phyloP scores from a whole-genome alignment of 2,888 invertebrate species.

The Scrobipalpa atriplicella region DNA sequence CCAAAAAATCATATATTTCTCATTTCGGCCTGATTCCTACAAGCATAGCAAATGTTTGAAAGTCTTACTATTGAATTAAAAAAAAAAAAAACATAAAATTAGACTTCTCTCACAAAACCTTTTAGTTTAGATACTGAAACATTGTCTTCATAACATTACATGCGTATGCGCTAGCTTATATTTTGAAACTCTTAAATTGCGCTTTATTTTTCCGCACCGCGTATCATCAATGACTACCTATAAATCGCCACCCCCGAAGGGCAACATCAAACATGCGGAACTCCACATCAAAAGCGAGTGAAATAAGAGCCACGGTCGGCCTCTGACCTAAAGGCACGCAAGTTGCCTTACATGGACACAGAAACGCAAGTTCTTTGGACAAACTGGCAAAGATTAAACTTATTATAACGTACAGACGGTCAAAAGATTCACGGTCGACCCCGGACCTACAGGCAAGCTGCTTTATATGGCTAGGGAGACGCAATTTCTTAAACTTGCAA shows the following conservation, averaged over 20 bases:
- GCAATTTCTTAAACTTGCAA: conserved; percentile 35
- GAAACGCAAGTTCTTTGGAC: conserved; percentile 29
- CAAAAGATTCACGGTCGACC: conserved; percentile 28
- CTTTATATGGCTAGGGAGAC: conserved; percentile 40
- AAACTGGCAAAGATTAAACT: conserved; percentile 34
- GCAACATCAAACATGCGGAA: conserved; percentile 43
- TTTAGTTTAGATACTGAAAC: too few species aligned
- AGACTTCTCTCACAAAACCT: too few species aligned
- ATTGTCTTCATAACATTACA: too few species aligned
- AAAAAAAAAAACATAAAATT: too few species aligned
- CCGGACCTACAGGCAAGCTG: conserved; percentile 37
- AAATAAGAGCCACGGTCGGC: conserved; percentile 32
- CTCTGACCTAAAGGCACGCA: conserved; percentile 36
- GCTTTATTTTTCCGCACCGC: background rate
- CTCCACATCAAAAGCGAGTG: conserved; percentile 30
- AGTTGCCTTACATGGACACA: conserved; percentile 42
- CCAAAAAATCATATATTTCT: too few species aligned
- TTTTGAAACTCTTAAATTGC: too few species aligned
- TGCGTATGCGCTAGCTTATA: too few species aligned
- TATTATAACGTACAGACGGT: background rate
- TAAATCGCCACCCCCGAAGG: background rate
- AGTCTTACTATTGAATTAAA: too few species aligned
- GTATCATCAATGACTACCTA: background rate
- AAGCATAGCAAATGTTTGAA: too few species aligned
- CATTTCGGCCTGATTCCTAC: too few species aligned